These are phyloP conservation scores for Mythimna albipuncta DNA, from an alignment of 2,888 invertebrate species.

Conservation along the genomic window DNA sequence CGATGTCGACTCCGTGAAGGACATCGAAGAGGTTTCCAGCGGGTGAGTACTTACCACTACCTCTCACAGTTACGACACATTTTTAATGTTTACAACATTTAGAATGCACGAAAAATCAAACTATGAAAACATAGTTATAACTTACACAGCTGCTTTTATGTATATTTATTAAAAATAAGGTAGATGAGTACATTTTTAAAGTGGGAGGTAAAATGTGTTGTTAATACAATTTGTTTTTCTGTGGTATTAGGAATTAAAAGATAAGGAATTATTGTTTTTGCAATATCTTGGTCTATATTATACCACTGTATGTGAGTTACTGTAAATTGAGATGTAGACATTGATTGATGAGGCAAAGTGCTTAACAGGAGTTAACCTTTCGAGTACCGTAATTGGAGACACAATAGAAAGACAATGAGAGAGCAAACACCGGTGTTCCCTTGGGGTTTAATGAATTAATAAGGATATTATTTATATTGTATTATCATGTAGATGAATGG, in stretches of 20 bases:
- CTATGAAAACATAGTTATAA: not conserved
- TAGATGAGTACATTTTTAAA: not conserved
- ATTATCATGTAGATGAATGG: no score
- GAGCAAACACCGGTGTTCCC: no score
- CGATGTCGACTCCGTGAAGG: slow-evolving; percentile 86
- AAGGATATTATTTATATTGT: no score
- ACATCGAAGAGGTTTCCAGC: slow-evolving; percentile 84
- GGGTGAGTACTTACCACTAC: slow-evolving; percentile 74
- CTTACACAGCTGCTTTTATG: slow-evolving; percentile 13
- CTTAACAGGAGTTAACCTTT: no score
- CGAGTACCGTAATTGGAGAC: no score
- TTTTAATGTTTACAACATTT: slow-evolving; percentile 1
- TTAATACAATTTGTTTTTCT: not conserved
- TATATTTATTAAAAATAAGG: not conserved
- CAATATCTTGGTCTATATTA: not conserved
- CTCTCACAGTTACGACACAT: not conserved
- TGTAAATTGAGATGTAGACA: not conserved
- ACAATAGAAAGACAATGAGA: no score
- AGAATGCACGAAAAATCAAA: not conserved
- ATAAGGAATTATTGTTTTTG: slow-evolving; percentile 18
- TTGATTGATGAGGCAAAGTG: slow-evolving; percentile 6
- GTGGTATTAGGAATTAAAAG: not conserved
- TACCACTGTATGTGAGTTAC: not conserved
- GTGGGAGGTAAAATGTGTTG: slow-evolving; percentile 23
- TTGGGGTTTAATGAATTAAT: no score